A percentile compares a stretch with the other conserved stretches of the same genome.
Conservation (phyloP, 2,888 invertebrate genomes). For the Stenchaetothrips biformis region DNA sequence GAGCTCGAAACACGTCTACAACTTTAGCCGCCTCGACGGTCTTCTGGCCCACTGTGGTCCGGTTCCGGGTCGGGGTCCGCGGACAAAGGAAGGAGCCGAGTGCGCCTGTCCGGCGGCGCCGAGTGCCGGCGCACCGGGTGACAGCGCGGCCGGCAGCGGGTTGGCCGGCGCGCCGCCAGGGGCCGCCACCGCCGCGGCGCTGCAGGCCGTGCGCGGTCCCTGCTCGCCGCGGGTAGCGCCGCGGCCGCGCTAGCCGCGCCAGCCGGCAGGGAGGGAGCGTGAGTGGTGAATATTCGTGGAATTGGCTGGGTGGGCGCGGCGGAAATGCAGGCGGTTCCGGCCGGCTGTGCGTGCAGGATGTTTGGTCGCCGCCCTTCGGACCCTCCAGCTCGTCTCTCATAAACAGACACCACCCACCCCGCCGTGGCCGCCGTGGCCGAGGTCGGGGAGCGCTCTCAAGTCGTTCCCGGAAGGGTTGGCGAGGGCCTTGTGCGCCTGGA, state of each 20-base stretch:
- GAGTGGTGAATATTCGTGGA: background rate
- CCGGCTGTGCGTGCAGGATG: background rate
- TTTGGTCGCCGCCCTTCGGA: background rate
- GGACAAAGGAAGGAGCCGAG: background rate
- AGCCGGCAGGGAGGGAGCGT: background rate
- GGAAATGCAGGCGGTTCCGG: background rate
- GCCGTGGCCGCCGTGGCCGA: too few relatives aligned
- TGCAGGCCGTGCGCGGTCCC: background rate
- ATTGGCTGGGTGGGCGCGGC: background rate
- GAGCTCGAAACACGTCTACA: too few relatives aligned
- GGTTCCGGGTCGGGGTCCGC: background rate
- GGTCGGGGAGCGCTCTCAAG: too few relatives aligned
- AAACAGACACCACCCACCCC: too few relatives aligned
- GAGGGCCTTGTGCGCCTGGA: too few relatives aligned
- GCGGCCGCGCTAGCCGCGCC: background rate
- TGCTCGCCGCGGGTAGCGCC: background rate
- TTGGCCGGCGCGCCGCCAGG: background rate
- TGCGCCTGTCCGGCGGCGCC: background rate
- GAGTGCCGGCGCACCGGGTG: background rate
- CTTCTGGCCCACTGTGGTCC: background rate
- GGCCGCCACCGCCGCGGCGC: background rate
- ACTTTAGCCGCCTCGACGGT: background rate
- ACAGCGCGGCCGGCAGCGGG: background rate
- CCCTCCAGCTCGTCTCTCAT: background rate
- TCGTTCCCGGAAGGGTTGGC: too few relatives aligned